Conservation (phyloP, 2,888 invertebrate species). For the Scaptomyza parva region DNA sequence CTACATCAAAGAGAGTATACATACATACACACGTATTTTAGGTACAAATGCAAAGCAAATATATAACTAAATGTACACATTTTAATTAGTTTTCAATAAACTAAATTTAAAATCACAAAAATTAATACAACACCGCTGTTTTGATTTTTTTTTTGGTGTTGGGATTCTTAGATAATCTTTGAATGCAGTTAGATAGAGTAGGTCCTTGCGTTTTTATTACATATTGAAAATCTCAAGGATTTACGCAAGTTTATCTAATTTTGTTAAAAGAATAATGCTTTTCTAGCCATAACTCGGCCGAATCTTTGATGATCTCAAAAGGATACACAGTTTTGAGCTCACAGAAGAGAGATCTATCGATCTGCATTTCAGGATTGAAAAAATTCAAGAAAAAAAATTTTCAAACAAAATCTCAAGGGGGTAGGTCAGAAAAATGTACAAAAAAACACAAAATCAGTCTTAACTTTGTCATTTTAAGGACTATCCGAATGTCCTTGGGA, state of each 20-base stretch:
- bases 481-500: not conserved
- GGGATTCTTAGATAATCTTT: not conserved
- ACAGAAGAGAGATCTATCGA: not conserved
- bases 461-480: not conserved
- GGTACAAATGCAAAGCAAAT: constrained; percentile 77
- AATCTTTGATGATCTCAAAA: not conserved
- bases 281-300: not conserved
- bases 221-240: not conserved
- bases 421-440: not conserved
- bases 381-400: not conserved
- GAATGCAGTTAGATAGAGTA: not conserved
- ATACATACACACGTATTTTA: constrained; percentile 51
- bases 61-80: constrained; percentile 63
- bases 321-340: not conserved
- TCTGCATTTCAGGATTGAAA: not conserved
- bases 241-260: not conserved
- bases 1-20: constrained; percentile 71
- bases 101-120: constrained; percentile 42
- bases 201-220: not conserved
- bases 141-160: not conserved
- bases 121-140: constrained; percentile 1
- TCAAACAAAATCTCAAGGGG: not conserved
- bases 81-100: constrained; percentile 74
- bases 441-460: not conserved
- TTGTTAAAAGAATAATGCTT: not conserved